Evolutionary conservation across 92 coral and sea anemone species (phyloP).

Genomic region (Hydrozoanthus gracilis): DNA sequence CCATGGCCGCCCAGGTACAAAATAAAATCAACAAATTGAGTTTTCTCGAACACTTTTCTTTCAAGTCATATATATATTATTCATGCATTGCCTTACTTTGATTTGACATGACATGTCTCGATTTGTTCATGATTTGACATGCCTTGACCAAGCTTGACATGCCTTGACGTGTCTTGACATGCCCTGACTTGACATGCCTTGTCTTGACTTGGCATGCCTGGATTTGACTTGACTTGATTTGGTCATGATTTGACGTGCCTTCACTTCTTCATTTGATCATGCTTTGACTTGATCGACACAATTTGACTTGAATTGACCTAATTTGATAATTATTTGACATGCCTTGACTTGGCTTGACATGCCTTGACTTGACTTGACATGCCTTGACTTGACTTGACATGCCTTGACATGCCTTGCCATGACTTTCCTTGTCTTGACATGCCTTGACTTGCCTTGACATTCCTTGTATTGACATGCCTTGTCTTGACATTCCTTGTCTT

Average conservation of each 20-base stretch:
- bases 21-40: not conserved
- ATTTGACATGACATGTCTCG: not conserved
- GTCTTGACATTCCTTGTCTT: not conserved
- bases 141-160: not conserved
- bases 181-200: not conserved
- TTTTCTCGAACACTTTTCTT: not conserved
- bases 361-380: not conserved
- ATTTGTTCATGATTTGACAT: not conserved
- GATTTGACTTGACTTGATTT: not conserved
- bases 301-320: no score
- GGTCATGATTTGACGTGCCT: not conserved
- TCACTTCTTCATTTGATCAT: no score
- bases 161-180: not conserved
- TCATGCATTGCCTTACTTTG: not conserved
- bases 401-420: no score
- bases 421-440: not conserved
- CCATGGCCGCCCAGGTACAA: conserved; percentile 26
- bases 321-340: no score
- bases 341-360: not conserved
- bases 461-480: not conserved
- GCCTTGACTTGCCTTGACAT: not conserved
- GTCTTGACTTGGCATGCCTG: not conserved
- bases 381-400: not conserved
- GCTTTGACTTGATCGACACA: not conserved
- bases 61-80: no score